Evolutionary conservation across 2,797 vertebrate species (phyloP).

Genomic region (Alauda arvensis): DNA sequence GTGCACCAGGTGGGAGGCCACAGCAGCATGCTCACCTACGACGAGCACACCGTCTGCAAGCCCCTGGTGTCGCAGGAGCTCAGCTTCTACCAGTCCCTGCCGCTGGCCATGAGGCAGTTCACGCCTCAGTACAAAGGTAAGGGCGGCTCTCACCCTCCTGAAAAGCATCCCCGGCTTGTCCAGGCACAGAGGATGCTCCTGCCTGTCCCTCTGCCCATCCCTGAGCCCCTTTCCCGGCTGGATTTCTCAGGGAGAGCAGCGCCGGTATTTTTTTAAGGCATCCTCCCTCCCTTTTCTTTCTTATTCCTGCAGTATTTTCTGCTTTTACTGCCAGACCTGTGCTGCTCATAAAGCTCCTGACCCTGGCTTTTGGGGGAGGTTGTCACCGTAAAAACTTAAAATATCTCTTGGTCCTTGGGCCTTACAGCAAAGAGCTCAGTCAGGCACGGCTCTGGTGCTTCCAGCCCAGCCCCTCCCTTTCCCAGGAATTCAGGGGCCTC

Average conservation of each 20-base stretch:
- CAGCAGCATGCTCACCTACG: slow-evolving; percentile 73
- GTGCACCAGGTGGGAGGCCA: slow-evolving; percentile 78
- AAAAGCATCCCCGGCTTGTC: background rate
- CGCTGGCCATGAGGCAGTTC: slow-evolving; percentile 70
- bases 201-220: background rate
- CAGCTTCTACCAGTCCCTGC: slow-evolving; percentile 74
- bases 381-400: slow-evolving; percentile 13
- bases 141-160: background rate
- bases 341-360: slow-evolving; percentile 42
- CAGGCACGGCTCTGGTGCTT: background rate
- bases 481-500: background rate
- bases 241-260: background rate
- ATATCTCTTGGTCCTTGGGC: slow-evolving; percentile 36
- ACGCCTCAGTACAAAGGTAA: slow-evolving; percentile 77
- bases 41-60: slow-evolving; percentile 74
- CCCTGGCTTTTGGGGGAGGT: slow-evolving; percentile 23
- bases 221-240: background rate
- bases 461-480: background rate
- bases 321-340: slow-evolving; percentile 10
- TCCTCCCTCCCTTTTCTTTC: background rate
- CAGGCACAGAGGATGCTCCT: background rate
- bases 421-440: background rate
- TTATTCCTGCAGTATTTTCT: background rate
- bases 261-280: background rate
- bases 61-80: slow-evolving; percentile 73